Conservation (phyloP, 2,797 vertebrate species). For the Percopsis omiscomaycus region DNA sequence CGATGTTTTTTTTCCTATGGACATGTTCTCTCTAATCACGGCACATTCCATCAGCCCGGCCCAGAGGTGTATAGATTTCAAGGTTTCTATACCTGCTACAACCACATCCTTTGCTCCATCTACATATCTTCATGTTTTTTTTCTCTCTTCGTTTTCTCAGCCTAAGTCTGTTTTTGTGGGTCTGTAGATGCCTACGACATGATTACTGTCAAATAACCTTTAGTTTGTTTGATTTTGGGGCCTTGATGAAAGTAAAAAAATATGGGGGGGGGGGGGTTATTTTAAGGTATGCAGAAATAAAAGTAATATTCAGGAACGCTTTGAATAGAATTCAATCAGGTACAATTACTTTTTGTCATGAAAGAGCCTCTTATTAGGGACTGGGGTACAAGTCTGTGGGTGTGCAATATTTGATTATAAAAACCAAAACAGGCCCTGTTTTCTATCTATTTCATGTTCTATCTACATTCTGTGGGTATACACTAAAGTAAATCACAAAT, state of each 20-base stretch:
- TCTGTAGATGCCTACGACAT: conserved; percentile 31
- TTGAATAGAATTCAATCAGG: not conserved
- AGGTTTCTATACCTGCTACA: conserved; percentile 14
- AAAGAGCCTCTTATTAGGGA: not conserved
- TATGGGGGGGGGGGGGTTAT: not conserved
- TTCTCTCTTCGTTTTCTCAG: conserved; percentile 7
- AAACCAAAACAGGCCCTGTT: conserved; percentile 5
- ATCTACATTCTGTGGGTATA: conserved; percentile 6
- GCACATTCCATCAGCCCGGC: conserved; percentile 19
- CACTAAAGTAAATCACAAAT: conserved; percentile 31
- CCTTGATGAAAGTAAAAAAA: conserved; percentile 32
- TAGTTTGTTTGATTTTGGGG: conserved; percentile 39
- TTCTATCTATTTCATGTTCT: conserved; percentile 10
- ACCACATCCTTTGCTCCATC: conserved; percentile 32
- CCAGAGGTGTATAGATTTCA: conserved; percentile 20
- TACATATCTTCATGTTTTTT: conserved; percentile 31
- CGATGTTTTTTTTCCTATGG: conserved; percentile 14
- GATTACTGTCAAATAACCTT: conserved; percentile 32
- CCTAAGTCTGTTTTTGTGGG: conserved; percentile 22
- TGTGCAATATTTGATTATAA: not conserved
- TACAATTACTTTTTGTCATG: not conserved
- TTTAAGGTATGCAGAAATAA: not conserved
- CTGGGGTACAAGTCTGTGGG: not conserved
- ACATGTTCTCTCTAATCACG: conserved; percentile 16
- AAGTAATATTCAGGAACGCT: not conserved